Percentiles rank a stretch among this genome's conserved stretches.
These are phyloP conservation scores for Chiroxiphia lanceolata DNA, from an alignment of 2,797 vertebrate genomes.

Conservation along the genomic window DNA sequence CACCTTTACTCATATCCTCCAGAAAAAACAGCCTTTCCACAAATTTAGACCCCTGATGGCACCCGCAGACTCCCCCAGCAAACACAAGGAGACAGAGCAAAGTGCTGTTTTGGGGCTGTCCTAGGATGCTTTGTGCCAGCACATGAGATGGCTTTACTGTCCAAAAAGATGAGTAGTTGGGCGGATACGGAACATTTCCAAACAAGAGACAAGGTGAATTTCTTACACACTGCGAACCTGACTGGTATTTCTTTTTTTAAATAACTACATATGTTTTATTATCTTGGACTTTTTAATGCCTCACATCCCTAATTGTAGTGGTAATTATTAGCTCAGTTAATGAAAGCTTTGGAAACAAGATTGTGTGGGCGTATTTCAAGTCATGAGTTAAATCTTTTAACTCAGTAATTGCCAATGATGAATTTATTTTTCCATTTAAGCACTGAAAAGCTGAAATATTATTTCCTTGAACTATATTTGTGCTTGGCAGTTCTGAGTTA, in stretches of 20 bases:
- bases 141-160: neutral
- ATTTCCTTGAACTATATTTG: slow-evolving; percentile 69
- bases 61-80: neutral
- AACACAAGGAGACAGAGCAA: neutral
- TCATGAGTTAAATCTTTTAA: slow-evolving; percentile 73
- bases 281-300: slow-evolving; percentile 58
- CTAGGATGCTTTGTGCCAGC: neutral
- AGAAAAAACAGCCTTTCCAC: neutral
- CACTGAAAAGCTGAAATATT: slow-evolving; percentile 58
- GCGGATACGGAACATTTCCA: neutral
- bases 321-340: slow-evolving; percentile 72
- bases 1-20: neutral
- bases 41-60: neutral
- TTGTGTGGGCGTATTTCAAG: slow-evolving; percentile 66
- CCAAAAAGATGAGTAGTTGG: neutral
- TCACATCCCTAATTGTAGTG: slow-evolving; percentile 66
- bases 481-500: slow-evolving; percentile 65
- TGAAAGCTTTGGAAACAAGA: slow-evolving; percentile 67
- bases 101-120: neutral
- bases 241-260: slow-evolving; percentile 26
- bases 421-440: slow-evolving; percentile 66
- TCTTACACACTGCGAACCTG: neutral
- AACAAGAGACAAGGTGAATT: neutral
- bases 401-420: slow-evolving; percentile 73
- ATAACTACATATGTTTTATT: slow-evolving; percentile 59